Percentiles rank a stretch among this genome's conserved stretches.
Evolutionary conservation across 2,797 vertebrate genomes (phyloP).

Genomic region (Enteromius fasciolatus): DNA sequence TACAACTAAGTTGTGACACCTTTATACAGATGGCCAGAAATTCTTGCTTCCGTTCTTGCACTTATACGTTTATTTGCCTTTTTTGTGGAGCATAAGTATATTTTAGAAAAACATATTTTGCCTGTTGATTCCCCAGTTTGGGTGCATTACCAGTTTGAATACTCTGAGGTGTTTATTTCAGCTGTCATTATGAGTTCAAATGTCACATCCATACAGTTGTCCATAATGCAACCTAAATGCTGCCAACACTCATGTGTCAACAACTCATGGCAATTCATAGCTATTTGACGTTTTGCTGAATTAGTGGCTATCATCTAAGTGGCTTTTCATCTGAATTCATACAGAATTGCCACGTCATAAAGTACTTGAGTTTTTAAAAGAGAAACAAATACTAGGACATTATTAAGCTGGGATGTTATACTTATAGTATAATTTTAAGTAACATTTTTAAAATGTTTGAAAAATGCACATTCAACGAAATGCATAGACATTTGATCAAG

Average conservation of each 20-base stretch:
- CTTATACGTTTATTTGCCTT: neutral
- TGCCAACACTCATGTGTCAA: neutral
- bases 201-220: neutral
- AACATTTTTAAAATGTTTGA: neutral
- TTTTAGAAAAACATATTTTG: neutral
- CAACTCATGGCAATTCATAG: neutral
- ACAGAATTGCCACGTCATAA: neutral
- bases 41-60: neutral
- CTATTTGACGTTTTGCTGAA: neutral
- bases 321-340: neutral
- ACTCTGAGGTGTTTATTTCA: neutral
- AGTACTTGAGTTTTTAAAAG: neutral
- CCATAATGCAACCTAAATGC: neutral
- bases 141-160: neutral
- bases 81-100: neutral
- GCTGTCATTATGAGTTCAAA: neutral
- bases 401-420: neutral
- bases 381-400: neutral
- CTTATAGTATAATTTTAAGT: neutral
- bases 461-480: conserved; percentile 1
- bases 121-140: neutral
- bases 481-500: neutral
- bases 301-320: neutral
- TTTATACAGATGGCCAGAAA: neutral
- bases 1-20: neutral